Evolutionary conservation across 2,113 vertebrate species (phyloP).

Genomic region (Rallus limicola): DNA sequence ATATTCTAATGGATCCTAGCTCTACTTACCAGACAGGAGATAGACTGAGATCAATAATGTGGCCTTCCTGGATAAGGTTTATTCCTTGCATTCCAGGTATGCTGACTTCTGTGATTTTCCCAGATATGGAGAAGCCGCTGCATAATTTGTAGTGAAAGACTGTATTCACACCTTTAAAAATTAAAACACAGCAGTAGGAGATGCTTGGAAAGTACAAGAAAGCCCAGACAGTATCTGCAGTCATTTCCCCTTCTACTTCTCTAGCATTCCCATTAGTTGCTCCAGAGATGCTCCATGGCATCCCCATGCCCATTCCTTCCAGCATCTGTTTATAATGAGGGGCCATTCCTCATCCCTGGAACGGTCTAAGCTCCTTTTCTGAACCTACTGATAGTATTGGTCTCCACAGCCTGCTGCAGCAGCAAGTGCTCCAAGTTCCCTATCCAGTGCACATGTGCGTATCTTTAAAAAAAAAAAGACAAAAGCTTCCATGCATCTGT

Average conservation of each 20-base stretch:
- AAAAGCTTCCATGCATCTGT: neutral
- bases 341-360: neutral
- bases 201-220: neutral
- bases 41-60: neutral
- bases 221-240: neutral
- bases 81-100: neutral
- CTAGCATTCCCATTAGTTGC: neutral
- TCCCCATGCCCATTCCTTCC: neutral
- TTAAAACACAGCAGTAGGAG: neutral
- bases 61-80: neutral
- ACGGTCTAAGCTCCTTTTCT: neutral
- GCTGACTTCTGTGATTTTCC: neutral
- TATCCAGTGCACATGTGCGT: neutral
- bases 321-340: neutral
- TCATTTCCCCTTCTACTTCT: neutral
- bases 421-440: neutral
- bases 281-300: neutral
- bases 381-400: neutral
- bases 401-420: neutral
- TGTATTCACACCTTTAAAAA: neutral
- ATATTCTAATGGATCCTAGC: neutral
- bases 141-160: neutral
- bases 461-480: neutral
- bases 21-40: neutral
- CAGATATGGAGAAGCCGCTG: neutral